Evolutionary conservation across 2,888 invertebrate species (phyloP).

Genomic region (Drosophila flavopinicola): DNA sequence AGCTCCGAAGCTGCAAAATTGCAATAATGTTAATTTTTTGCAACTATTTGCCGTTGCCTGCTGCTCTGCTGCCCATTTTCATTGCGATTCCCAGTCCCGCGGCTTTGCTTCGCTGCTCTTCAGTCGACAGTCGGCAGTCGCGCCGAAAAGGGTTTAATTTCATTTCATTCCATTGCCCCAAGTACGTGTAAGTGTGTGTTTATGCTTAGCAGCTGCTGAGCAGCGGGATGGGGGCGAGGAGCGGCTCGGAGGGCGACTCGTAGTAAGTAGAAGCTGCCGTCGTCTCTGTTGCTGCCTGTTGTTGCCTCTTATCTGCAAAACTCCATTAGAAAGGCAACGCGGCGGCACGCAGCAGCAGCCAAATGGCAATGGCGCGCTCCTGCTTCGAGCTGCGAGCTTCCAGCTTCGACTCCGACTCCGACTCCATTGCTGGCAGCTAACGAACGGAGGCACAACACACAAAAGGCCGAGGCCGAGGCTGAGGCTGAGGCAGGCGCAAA

Average conservation of each 20-base stretch:
- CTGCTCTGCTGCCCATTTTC: conserved; percentile 10
- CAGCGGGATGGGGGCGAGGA: not conserved
- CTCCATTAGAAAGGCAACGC: conserved; percentile 78
- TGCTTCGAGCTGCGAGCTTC: conserved; percentile 24
- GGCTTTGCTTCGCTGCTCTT: conserved; percentile 1
- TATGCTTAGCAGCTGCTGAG: conserved; percentile 61
- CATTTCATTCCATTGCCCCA: conserved; percentile 68
- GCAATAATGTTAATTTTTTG: conserved; percentile 75
- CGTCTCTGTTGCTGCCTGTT: conserved; percentile 41
- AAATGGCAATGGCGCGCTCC: conserved; percentile 71
- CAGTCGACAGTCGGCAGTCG: conserved; percentile 48
- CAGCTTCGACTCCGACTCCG: conserved; percentile 12
- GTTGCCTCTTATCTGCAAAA: conserved; percentile 73
- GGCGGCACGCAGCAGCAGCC: conserved; percentile 68
- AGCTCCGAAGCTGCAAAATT: conserved; percentile 54
- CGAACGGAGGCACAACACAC: conserved; percentile 55
- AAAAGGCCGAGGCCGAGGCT: conserved; percentile 28
- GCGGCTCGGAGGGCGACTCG: not conserved
- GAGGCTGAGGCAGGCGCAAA: conserved; percentile 51
- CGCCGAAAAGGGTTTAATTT: conserved; percentile 79
- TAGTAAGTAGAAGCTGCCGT: conserved; percentile 35
- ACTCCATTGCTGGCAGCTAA: conserved; percentile 49
- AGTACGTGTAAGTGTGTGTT: conserved; percentile 79
- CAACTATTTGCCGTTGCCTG: conserved; percentile 61
- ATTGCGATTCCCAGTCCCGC: too few relatives aligned